A percentile compares a stretch with the other conserved stretches of the same genome.
Conservation (phyloP, 2,797 vertebrate genomes). For the Varecia variegata region DNA sequence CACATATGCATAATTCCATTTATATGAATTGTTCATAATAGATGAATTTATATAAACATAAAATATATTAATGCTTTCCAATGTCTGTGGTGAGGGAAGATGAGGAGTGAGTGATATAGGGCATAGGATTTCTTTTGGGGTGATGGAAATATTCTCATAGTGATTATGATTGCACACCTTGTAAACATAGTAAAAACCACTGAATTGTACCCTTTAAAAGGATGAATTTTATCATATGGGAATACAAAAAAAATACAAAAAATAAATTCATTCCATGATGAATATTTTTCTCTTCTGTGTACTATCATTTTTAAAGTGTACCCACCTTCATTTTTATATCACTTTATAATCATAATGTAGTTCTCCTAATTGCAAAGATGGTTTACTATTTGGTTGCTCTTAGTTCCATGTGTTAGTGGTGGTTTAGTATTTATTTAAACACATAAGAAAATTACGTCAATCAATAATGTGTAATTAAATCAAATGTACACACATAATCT, state of each 20-base stretch:
- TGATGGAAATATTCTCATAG: neutral
- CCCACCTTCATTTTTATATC: neutral
- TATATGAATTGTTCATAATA: neutral
- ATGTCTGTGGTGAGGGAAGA: neutral
- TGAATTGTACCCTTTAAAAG: neutral
- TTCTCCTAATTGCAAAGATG: neutral
- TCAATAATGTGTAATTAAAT: no score
- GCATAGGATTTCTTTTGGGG: neutral
- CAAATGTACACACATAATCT: neutral
- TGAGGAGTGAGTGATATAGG: neutral
- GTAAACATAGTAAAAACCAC: neutral
- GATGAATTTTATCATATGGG: neutral
- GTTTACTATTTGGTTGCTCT: neutral
- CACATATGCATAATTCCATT: neutral
- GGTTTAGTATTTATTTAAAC: neutral
- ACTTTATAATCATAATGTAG: neutral
- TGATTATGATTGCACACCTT: neutral
- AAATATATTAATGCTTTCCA: neutral
- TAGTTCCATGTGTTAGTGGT: neutral
- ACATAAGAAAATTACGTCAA: neutral
- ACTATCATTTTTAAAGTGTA: neutral
- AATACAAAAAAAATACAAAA: neutral
- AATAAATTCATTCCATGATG: neutral
- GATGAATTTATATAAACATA: neutral
- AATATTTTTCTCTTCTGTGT: neutral